phyloP scores from a whole-genome alignment of 2,113 vertebrate species.

The Paramisgurnus dabryanus region DNA sequence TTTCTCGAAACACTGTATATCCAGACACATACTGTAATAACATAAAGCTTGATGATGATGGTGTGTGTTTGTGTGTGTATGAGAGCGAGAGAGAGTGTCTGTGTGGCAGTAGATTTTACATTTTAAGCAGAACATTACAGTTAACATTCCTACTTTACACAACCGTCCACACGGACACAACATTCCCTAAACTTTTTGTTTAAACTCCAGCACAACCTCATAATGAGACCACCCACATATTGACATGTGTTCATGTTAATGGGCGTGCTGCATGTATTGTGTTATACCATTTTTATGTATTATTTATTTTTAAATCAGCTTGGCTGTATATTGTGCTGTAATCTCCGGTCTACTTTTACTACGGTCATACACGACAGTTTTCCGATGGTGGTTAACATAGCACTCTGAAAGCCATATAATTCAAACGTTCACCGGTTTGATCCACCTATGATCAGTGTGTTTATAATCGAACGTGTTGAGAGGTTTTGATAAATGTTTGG shows the following conservation, averaged over 20 bases:
- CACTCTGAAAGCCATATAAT: not conserved
- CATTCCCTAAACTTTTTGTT: conserved; percentile 14
- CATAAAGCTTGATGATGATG: not conserved
- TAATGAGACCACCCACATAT: not conserved
- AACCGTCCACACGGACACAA: not conserved
- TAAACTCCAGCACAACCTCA: conserved; percentile 17
- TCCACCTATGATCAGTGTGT: not conserved
- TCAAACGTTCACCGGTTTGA: not conserved
- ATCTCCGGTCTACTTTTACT: not conserved
- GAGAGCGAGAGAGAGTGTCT: not conserved
- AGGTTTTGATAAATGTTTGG: conserved; percentile 19
- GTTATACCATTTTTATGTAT: conserved; percentile 27
- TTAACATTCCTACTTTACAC: conserved; percentile 23
- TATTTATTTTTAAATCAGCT: conserved; percentile 22
- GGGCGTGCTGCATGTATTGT: not conserved
- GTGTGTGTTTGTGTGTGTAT: not conserved
- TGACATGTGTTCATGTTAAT: not conserved
- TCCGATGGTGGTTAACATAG: no score
- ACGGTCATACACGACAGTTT: no score
- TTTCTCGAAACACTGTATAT: conserved; percentile 44
- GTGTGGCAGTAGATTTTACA: not conserved
- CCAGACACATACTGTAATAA: conserved; percentile 47
- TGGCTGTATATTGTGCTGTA: not conserved
- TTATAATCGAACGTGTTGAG: conserved; percentile 20
- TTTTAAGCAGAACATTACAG: conserved; percentile 16